Conservation (phyloP, 64 coral and sea anemone genomes). For the Porites australiensis region DNA sequence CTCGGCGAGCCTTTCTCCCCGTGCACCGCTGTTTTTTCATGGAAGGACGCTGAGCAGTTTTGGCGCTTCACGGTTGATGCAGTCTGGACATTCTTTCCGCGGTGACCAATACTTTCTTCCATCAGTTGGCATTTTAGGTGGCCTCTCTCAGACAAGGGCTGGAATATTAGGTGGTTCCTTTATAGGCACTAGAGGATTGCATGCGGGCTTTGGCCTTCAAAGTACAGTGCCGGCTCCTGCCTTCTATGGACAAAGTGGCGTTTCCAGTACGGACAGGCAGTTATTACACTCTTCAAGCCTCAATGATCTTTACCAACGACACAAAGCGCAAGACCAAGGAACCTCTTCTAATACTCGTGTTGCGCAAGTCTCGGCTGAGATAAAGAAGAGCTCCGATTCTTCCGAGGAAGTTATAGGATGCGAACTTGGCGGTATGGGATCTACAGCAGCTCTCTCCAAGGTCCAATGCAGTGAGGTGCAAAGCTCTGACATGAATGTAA, state of each 20-base stretch:
- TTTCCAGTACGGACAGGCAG: background rate
- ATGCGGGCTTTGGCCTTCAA: conserved; percentile 8
- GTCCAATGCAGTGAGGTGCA: background rate
- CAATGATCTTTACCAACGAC: background rate
- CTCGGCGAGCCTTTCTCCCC: background rate
- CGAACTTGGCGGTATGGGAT: background rate
- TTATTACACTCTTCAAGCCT: background rate
- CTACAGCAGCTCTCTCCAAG: background rate
- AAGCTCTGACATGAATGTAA: background rate
- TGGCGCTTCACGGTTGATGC: background rate
- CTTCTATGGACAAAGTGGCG: background rate
- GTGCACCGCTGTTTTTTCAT: background rate
- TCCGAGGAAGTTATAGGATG: background rate
- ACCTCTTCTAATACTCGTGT: background rate
- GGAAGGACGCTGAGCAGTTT: background rate
- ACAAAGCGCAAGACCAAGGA: background rate
- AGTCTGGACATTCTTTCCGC: background rate
- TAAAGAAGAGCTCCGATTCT: background rate
- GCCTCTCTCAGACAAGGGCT: conserved; percentile 1
- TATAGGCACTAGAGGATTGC: background rate
- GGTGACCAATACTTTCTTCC: conserved; percentile 16
- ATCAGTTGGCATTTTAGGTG: conserved; percentile 39
- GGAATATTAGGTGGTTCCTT: background rate
- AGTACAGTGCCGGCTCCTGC: background rate
- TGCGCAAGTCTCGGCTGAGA: background rate